Evolutionary conservation across 1,140 invertebrate species (phyloP).

Genomic region (Glossosoma conforme): DNA sequence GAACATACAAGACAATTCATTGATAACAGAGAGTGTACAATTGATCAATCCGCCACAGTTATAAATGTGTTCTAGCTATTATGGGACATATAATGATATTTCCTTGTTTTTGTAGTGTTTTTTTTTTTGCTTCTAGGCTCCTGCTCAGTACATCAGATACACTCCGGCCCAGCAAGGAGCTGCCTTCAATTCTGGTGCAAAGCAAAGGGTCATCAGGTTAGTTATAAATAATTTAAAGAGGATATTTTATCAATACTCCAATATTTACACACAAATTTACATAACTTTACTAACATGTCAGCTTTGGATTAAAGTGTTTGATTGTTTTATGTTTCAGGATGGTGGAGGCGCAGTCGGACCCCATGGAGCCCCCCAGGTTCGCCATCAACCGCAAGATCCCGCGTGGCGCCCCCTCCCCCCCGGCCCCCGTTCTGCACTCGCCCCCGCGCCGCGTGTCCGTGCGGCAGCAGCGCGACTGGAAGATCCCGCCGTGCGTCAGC

Average conservation of each 20-base stretch:
- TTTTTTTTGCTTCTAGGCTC: conserved; percentile 51
- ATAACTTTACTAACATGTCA: too few species aligned
- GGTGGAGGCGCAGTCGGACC: conserved; percentile 72
- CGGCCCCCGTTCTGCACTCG: conserved; percentile 93
- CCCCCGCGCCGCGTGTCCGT: conserved; percentile 96
- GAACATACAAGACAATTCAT: too few species aligned
- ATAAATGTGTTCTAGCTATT: too few species aligned
- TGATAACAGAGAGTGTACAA: too few species aligned
- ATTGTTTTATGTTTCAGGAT: conserved; percentile 35
- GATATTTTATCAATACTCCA: background rate
- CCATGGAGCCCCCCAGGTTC: conserved; percentile 98
- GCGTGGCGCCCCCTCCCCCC: conserved; percentile 94
- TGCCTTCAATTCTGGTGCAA: conserved; percentile 94
- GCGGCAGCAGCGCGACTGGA: conserved; percentile 99
- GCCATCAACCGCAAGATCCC: conserved; percentile 96
- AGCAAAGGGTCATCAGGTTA: conserved; percentile 90
- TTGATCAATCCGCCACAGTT: too few species aligned
- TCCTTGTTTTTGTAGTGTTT: conserved; percentile 35
- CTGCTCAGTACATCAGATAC: conserved; percentile 95
- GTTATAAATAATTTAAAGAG: conserved; percentile 9
- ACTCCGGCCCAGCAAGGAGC: conserved; percentile 96
- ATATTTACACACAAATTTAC: conserved; percentile 1
- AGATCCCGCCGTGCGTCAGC: conserved; percentile 98
- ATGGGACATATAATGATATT: too few species aligned
- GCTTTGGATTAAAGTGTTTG: too few species aligned